These are phyloP conservation scores for Rhynchonema sp. DNA, from an alignment of 2,888 invertebrate species.

Conservation along the genomic window DNA sequence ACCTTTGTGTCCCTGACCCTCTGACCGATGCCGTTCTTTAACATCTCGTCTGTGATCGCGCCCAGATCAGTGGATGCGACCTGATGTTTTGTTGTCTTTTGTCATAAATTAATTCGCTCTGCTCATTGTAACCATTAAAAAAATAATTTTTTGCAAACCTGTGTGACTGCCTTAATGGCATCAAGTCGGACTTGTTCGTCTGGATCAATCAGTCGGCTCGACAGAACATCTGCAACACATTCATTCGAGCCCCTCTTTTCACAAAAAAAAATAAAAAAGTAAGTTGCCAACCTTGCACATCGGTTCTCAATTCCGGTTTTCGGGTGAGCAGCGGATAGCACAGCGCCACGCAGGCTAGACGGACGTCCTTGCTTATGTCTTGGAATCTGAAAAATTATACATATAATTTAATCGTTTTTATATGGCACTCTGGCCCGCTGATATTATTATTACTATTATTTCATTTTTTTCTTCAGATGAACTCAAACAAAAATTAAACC, in stretches of 20 bases:
- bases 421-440: too few relatives aligned
- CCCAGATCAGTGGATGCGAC: too few relatives aligned
- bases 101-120: too few relatives aligned
- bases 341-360: constrained; percentile 1
- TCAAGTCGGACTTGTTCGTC: neutral
- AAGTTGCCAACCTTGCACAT: neutral
- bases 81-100: too few relatives aligned
- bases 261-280: neutral
- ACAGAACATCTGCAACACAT: neutral
- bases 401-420: neutral
- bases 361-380: constrained; percentile 5
- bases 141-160: too few relatives aligned
- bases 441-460: neutral
- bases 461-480: too few relatives aligned
- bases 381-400: constrained; percentile 3
- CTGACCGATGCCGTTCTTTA: neutral
- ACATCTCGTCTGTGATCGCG: too few relatives aligned
- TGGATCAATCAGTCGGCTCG: neutral
- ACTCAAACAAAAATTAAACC: too few relatives aligned
- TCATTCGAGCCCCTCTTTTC: neutral
- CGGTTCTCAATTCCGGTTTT: neutral
- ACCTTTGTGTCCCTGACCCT: too few relatives aligned
- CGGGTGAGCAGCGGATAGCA: neutral
- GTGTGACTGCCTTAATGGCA: neutral
- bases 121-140: too few relatives aligned